A percentile compares a stretch with the other conserved stretches of the same genome.
These are phyloP conservation scores for Holothuria scabra DNA, from an alignment of 53 echinoderm and acorn worm genomes.

Conservation along the genomic window DNA sequence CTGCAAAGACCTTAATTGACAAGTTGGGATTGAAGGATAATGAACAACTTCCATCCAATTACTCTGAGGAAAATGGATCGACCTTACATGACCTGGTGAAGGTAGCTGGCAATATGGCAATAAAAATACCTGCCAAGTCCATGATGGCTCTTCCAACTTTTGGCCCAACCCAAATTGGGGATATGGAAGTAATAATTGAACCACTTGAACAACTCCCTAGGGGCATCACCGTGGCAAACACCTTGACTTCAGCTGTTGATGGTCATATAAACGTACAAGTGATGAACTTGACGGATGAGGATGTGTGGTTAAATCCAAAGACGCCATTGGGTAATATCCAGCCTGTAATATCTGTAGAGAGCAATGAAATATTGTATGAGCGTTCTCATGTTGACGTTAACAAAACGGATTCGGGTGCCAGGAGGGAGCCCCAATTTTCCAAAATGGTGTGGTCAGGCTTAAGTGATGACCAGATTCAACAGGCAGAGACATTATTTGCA, in stretches of 20 bases:
- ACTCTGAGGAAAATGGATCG: neutral
- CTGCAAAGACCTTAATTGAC: neutral
- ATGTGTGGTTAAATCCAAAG: neutral
- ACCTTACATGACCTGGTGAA: slow-evolving; percentile 9
- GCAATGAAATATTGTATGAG: neutral
- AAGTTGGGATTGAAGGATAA: neutral
- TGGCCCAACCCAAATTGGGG: neutral
- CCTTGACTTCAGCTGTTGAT: neutral
- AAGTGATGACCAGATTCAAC: neutral
- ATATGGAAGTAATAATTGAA: slow-evolving; percentile 10
- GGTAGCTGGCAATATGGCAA: slow-evolving; percentile 23
- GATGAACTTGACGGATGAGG: slow-evolving; percentile 31
- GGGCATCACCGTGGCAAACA: neutral
- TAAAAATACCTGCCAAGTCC: slow-evolving; percentile 17
- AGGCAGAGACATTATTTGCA: neutral
- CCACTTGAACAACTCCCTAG: slow-evolving; percentile 11
- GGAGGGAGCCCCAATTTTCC: neutral
- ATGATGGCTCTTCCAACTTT: neutral
- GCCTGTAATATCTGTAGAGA: neutral
- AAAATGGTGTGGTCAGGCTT: slow-evolving; percentile 1
- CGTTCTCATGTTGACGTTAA: neutral
- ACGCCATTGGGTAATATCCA: slow-evolving; percentile 39
- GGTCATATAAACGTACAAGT: slow-evolving; percentile 15
- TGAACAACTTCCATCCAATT: too few species aligned
- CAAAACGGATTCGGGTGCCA: neutral